A percentile compares a stretch with the other conserved stretches of the same genome.
These are phyloP conservation scores for Trichogramma dendrolimi DNA, from an alignment of 2,888 invertebrate genomes.

Conservation along the genomic window DNA sequence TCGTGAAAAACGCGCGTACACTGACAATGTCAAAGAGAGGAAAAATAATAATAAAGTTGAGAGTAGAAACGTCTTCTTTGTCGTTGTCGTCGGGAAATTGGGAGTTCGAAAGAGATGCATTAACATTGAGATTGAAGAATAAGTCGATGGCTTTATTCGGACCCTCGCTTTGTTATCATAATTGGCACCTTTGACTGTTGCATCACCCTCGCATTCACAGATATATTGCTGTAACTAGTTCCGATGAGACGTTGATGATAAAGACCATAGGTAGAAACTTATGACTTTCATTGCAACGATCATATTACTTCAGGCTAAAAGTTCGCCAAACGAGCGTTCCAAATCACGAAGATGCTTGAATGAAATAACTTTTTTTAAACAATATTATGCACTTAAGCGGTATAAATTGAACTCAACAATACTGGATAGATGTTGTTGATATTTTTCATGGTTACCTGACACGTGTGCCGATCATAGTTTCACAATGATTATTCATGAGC, in stretches of 20 bases:
- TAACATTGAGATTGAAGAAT: neutral
- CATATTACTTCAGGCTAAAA: constrained; percentile 1
- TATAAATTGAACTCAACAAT: no score
- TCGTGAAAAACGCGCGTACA: neutral
- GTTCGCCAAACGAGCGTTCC: no score
- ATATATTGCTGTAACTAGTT: neutral
- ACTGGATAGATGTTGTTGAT: no score
- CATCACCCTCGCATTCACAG: constrained; percentile 1
- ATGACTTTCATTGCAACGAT: constrained; percentile 1
- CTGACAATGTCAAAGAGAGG: constrained; percentile 12
- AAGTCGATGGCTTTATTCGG: no score
- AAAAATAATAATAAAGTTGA: constrained; percentile 17
- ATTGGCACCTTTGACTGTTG: constrained; percentile 7
- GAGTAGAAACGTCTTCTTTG: constrained; percentile 12
- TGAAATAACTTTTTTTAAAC: no score
- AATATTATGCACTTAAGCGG: no score
- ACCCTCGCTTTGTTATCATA: constrained; percentile 25
- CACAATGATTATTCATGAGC: no score
- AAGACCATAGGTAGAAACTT: neutral
- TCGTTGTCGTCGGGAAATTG: constrained; percentile 5
- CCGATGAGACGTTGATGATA: neutral
- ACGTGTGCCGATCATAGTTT: no score
- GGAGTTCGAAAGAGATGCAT: neutral
- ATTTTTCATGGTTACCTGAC: no score
- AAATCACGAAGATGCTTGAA: no score